Evolutionary conservation across 2,888 invertebrate genomes (phyloP), one percentile per base, ranked within the genome.

Genomic region (Bhutanitis thaidina): DNA sequence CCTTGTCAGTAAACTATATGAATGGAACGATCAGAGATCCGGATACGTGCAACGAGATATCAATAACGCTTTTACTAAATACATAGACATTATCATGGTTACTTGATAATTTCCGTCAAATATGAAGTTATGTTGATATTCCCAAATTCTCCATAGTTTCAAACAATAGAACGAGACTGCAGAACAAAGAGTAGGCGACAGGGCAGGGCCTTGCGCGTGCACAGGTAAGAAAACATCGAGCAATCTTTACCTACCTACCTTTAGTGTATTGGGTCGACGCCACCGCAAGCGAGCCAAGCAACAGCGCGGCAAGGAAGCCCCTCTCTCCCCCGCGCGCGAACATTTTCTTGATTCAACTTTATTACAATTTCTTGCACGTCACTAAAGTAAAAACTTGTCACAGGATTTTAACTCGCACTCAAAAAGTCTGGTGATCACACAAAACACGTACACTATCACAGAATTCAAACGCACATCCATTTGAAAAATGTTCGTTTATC

Each of bases 401-500:
- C 83, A 71, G 68, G 69, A 73, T 68, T 62, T 71, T 65, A 71
- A 60, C 71, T 73, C 65, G 74, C 79, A 81, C 77, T 79, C 77
- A 77, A 76, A 71, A 66, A 72, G 83, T 82, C 67, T 77, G 71
- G 72, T 72, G 75, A 71, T 67, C 65, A 75, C 86, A 86, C 81
- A 79, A 75, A 80, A 72, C 81, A 86, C 84, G 78, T 79, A 84
- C 88, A 86, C 85, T 80, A 81, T 80, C 85, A 83, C 88, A 80
- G 64, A 74, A 79, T 76, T 77, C 68, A 77, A 84, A 83, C 81
- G 80, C 86, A 86, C 85, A 85, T 86, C 83, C 86, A 89, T 89
- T 88, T 87, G 83, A 87, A 88, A 87, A 85, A 82, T 83, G 80
- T 88, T 79, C 87, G 85, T 87, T 87, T 85, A 84, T 85, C 84